phyloP scores from a whole-genome alignment of 2,113 vertebrate genomes.

The Nibea albiflora region DNA sequence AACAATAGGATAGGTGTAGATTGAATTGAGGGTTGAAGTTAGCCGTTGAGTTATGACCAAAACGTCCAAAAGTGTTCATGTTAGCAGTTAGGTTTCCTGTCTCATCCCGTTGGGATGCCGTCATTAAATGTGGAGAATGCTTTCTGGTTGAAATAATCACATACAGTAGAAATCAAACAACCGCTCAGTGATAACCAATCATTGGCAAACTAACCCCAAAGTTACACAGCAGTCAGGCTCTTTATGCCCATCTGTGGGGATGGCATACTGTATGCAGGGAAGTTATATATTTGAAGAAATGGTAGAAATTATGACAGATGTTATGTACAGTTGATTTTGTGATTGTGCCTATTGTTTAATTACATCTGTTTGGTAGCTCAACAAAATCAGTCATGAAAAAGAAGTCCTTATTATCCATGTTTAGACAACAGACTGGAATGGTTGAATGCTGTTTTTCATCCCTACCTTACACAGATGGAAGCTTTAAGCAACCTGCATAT shows the following conservation, averaged over 20 bases:
- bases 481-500: constrained; percentile 29
- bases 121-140: background rate
- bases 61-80: too few species aligned
- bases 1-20: background rate
- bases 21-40: background rate
- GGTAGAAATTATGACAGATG: background rate
- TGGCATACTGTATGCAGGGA: background rate
- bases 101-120: background rate
- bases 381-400: background rate
- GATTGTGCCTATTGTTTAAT: background rate
- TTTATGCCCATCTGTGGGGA: background rate
- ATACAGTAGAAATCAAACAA: background rate
- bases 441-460: background rate
- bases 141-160: background rate
- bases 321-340: background rate
- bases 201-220: background rate
- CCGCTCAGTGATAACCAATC: background rate
- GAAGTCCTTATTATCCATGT: background rate
- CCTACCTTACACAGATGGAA: constrained; percentile 42
- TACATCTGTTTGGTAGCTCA: background rate
- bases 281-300: constrained; percentile 14
- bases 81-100: background rate
- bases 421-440: background rate
- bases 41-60: too few species aligned
- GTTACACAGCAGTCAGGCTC: background rate